Evolutionary conservation across 2,113 vertebrate species (phyloP).

Genomic region (Phylloscopus trochilus): DNA sequence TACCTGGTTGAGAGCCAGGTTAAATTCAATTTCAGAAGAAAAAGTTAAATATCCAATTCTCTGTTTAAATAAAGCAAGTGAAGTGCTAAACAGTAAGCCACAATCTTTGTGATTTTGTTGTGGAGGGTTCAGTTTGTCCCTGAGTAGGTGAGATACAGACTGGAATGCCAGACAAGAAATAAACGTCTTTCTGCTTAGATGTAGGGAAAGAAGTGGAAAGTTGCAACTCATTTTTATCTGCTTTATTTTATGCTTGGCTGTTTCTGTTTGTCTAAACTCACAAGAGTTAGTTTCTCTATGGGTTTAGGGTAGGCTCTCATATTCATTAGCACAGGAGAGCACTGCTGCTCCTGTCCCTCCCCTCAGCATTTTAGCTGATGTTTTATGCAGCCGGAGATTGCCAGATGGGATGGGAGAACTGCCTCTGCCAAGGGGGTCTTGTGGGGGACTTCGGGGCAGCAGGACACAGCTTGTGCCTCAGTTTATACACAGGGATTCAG

Average conservation of each 20-base stretch:
- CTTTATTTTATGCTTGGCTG: not conserved
- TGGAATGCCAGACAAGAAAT: not conserved
- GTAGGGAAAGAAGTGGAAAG: not conserved
- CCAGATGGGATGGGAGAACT: not conserved
- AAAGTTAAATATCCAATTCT: not conserved
- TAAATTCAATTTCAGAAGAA: not conserved
- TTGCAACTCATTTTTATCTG: not conserved
- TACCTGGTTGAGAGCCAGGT: not conserved
- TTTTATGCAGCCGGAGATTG: not conserved
- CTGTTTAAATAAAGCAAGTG: not conserved
- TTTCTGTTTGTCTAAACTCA: not conserved
- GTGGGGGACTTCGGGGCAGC: not conserved
- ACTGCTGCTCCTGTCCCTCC: not conserved
- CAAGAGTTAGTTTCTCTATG: not conserved
- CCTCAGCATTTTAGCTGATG: fast-evolving
- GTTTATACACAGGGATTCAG: not conserved
- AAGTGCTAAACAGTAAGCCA: not conserved
- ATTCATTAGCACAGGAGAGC: not conserved
- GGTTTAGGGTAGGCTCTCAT: not conserved
- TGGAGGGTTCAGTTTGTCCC: not conserved
- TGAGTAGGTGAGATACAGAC: not conserved
- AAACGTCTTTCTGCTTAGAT: not conserved
- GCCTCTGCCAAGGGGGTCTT: fast-evolving
- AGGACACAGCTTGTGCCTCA: not conserved
- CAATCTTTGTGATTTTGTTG: not conserved